Evolutionary conservation across 1,140 invertebrate species (phyloP).

Genomic region (Apis dorsata): DNA sequence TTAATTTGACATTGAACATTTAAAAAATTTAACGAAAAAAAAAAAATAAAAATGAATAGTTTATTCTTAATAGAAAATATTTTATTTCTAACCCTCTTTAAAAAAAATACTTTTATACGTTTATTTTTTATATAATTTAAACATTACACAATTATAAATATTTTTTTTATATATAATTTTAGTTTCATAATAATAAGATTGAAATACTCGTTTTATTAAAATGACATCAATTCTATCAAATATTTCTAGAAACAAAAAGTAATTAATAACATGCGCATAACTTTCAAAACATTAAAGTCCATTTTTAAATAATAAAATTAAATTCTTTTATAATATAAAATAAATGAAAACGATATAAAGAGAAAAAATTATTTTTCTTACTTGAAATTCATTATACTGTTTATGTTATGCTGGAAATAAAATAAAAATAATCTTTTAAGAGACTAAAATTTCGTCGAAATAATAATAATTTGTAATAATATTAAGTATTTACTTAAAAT

Average conservation of each 20-base stretch:
- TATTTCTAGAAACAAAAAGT: neutral
- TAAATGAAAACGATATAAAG: conserved; percentile 3
- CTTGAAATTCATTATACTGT: neutral
- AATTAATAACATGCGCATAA: neutral
- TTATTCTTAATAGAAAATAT: neutral
- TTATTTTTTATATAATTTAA: neutral
- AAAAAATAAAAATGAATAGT: neutral
- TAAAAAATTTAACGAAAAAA: neutral
- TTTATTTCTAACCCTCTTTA: conserved; percentile 17
- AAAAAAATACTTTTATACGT: neutral
- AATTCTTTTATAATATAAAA: conserved; percentile 1
- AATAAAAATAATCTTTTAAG: neutral
- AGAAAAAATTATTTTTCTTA: neutral
- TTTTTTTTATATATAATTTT: neutral
- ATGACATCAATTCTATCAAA: neutral
- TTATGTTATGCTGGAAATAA: neutral
- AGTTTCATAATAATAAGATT: neutral
- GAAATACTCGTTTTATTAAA: neutral
- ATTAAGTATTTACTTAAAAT: too few relatives aligned
- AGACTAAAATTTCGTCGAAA: too few relatives aligned
- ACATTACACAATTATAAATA: neutral
- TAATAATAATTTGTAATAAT: too few relatives aligned
- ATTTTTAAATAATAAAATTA: conserved; percentile 25
- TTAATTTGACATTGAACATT: neutral
- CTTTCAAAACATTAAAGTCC: neutral